Evolutionary conservation across 2,797 vertebrate genomes (phyloP), one percentile per base, ranked within the genome.

Genomic region (Coreius guichenoti): DNA sequence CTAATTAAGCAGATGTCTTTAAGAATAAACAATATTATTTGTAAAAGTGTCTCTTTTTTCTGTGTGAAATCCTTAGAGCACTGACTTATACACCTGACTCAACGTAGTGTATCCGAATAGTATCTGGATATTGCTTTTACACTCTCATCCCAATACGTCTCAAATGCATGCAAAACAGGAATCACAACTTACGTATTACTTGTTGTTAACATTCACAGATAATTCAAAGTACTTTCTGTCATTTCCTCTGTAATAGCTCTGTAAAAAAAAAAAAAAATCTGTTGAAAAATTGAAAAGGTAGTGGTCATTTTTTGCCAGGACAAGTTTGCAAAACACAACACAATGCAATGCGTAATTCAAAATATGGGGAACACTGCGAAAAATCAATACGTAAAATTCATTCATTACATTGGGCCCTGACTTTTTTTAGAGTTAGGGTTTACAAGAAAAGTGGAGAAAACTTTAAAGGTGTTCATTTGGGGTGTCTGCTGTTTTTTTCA

Each of bases 21-120:
- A 67, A 65, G 70, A 33, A 65, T 74, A 45, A 76, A 75, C 36
- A 12, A 61, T n/a, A 54, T 17, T 33, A 65, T 63, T n/a, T 74
- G 21, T 74, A 65, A 49, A 17, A 54, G 31, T 65, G 23, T 47
- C 21, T 65, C 11, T 79, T 74, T 39, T 43, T 69, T 80, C 13
- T 45, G 17, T 31, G 49, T 56, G n/a, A 29, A 58, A 63, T 26
- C 5, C 26, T 73, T 47, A 49, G 8, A 39, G 19, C 7, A 63
- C 13, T 29, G 56, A 31, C 75, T 83, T 36, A 39, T 70, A 56
- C 43, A 75, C 43, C 45, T 63, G 21, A 75, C 43, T 31, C 19
- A 33, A 9, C 21, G 7, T 43, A 43, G 5, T 11, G 23, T 75
- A 33, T 8, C 11, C 7, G 4, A 29, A 54, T 54, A 54, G 17